Evolutionary conservation across 2,888 invertebrate species (phyloP).

Genomic region (Phortica magna): DNA sequence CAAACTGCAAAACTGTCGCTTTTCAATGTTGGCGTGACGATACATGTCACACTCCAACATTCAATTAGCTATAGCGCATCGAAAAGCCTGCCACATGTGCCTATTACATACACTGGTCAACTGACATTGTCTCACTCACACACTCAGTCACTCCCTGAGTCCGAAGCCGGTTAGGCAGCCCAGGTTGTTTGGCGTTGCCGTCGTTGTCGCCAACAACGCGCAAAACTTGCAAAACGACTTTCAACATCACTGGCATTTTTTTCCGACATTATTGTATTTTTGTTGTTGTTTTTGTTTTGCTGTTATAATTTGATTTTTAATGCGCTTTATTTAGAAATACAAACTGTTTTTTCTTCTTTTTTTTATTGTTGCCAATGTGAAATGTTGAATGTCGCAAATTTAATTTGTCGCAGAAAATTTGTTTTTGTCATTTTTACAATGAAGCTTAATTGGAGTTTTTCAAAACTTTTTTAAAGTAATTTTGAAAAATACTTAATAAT

Average conservation of each 20-base stretch:
- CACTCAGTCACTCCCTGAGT: background rate
- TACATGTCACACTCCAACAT: background rate
- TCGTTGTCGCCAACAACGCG: conserved; percentile 35
- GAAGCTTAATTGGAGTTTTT: background rate
- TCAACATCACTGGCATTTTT: conserved; percentile 66
- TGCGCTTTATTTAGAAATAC: conserved; percentile 28
- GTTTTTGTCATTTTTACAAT: background rate
- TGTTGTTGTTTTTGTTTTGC: conserved; percentile 23
- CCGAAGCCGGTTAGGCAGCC: conserved; percentile 12
- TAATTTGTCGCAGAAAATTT: background rate
- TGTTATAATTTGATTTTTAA: conserved; percentile 38
- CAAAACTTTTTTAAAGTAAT: no score
- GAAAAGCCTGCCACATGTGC: background rate
- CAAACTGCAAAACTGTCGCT: background rate
- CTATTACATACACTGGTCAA: no score
- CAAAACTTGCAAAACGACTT: conserved; percentile 76
- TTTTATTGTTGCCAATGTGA: conserved; percentile 10
- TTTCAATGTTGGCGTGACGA: no score
- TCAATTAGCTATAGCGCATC: background rate
- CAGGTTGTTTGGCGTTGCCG: background rate
- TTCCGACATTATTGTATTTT: conserved; percentile 17
- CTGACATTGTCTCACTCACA: background rate
- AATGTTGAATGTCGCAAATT: conserved; percentile 16
- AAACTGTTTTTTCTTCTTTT: background rate
- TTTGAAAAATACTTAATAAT: no score